Evolutionary conservation across 2,797 vertebrate genomes (phyloP).

Genomic region (Semaprochilodus insignis): DNA sequence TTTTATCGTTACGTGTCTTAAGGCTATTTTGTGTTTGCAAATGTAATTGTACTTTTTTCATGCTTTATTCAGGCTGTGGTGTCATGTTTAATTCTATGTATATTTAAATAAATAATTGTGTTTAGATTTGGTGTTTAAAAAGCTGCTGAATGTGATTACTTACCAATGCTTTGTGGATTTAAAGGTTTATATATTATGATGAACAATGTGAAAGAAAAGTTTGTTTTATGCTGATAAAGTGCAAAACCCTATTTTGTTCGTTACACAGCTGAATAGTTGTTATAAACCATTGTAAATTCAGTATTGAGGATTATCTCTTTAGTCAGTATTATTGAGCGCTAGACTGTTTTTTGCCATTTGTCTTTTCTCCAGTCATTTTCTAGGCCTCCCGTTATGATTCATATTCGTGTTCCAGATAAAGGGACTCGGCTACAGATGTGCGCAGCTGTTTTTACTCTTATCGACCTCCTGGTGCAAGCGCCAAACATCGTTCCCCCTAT

Average conservation of each 20-base stretch:
- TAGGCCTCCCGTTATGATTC: background rate
- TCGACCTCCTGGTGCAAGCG: constrained; percentile 9
- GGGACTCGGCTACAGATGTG: background rate
- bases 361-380: constrained; percentile 10
- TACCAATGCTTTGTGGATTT: no score
- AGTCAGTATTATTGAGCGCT: background rate
- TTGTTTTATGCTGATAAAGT: background rate
- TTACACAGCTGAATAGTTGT: background rate
- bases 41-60: no score
- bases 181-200: no score
- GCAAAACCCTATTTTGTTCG: background rate
- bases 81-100: no score
- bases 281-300: background rate
- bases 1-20: no score
- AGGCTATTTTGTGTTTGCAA: no score
- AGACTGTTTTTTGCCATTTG: background rate
- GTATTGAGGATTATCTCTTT: background rate
- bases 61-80: no score
- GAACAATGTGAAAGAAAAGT: background rate
- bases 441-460: constrained; percentile 10
- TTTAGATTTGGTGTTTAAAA: no score
- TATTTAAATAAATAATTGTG: no score
- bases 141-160: no score
- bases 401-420: constrained; percentile 3
- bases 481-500: constrained; percentile 18